These are phyloP conservation scores for Drosophila hamatofila DNA, from an alignment of 2,888 invertebrate species.

Conservation along the genomic window DNA sequence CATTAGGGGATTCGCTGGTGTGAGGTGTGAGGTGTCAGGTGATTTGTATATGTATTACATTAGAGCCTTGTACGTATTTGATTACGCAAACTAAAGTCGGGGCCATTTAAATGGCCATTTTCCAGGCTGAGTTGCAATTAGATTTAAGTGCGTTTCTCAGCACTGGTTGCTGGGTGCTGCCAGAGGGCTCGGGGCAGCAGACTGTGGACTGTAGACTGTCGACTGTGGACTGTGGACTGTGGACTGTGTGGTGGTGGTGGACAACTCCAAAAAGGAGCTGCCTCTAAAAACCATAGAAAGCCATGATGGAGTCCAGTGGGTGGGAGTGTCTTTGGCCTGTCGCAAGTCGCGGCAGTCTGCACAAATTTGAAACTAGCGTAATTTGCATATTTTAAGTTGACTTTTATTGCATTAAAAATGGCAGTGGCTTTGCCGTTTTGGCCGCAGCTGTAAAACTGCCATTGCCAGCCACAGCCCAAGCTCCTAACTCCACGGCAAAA, in stretches of 20 bases:
- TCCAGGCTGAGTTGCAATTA: conserved; percentile 64
- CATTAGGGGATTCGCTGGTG: conserved; percentile 61
- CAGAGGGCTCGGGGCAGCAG: neutral
- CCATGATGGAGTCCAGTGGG: neutral
- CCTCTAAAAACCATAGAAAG: conserved; percentile 10
- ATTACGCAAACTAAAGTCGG: conserved; percentile 51
- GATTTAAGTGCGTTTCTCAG: conserved; percentile 67
- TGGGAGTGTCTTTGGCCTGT: neutral
- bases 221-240: neutral
- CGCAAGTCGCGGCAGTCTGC: conserved; percentile 65
- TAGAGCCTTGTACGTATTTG: conserved; percentile 53
- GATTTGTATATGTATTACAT: conserved; percentile 21
- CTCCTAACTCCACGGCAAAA: neutral
- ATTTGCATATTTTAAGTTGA: conserved; percentile 83
- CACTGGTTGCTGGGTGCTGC: conserved; percentile 14
- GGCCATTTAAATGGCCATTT: conserved; percentile 62
- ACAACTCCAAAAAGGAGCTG: conserved; percentile 32
- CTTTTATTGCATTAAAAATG: conserved; percentile 83
- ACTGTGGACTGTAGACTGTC: too few species aligned
- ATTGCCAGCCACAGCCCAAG: conserved; percentile 21
- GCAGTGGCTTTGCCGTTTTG: conserved; percentile 75
- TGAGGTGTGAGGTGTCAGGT: conserved; percentile 8
- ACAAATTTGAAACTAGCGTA: conserved; percentile 81
- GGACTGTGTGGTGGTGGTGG: too few species aligned
- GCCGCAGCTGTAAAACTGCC: conserved; percentile 68